Evolutionary conservation across 1,140 invertebrate species (phyloP).

Genomic region (Lamellibrachia luymesi): DNA sequence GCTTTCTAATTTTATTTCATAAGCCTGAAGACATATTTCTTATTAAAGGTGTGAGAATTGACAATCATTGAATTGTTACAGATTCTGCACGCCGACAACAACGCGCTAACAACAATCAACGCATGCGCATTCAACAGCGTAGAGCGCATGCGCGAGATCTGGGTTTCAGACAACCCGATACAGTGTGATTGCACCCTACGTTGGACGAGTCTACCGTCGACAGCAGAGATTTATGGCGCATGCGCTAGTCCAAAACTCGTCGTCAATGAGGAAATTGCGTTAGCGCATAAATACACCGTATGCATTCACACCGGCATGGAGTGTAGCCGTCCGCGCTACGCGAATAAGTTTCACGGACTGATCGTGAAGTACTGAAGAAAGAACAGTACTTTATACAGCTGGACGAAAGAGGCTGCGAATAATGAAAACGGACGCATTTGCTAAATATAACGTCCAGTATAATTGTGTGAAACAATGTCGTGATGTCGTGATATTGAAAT

Average conservation of each 20-base stretch:
- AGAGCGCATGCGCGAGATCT: slow-evolving; percentile 15
- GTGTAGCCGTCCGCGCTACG: slow-evolving; percentile 3
- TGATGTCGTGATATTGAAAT: neutral
- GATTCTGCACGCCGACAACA: slow-evolving; percentile 20
- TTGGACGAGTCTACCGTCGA: slow-evolving; percentile 16
- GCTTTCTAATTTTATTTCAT: too few relatives aligned
- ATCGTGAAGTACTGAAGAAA: neutral
- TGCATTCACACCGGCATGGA: slow-evolving; percentile 1
- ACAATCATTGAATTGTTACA: neutral
- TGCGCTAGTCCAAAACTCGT: slow-evolving; percentile 2
- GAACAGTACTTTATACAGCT: neutral
- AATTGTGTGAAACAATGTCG: neutral
- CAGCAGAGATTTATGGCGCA: neutral
- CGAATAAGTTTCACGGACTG: neutral
- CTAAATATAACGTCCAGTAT: neutral
- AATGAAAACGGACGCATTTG: neutral
- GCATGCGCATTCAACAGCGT: slow-evolving; percentile 21
- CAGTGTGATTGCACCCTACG: slow-evolving; percentile 24
- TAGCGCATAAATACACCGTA: neutral
- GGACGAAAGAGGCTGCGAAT: neutral
- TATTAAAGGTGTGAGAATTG: neutral
- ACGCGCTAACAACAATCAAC: slow-evolving; percentile 17
- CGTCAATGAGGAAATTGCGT: neutral
- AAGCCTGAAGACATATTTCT: neutral
- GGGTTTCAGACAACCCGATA: slow-evolving; percentile 20